Evolutionary conservation across 2,113 vertebrate genomes (phyloP), one percentile per base, ranked within the genome.

Genomic region (Perca schrenkii): DNA sequence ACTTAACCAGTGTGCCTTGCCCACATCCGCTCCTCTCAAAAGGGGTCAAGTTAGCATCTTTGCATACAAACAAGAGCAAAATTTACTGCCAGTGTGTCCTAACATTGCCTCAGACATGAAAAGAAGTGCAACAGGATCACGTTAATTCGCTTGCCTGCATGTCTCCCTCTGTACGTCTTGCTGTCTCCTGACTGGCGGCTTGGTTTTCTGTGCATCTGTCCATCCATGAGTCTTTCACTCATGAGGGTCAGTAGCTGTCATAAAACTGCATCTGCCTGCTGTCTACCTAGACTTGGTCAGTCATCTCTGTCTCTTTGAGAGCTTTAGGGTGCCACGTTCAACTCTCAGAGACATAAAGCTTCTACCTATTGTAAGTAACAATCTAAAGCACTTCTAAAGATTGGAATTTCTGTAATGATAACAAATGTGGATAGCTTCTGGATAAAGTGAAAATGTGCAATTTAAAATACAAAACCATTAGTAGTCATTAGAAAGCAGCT

Each of bases 201-300:
- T 54, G 66, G 57, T 43, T 70, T 63, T 65, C 80, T 61, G 53
- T 84, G 49, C 74, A 74, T 84, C 77, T 58, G 79, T 82, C 56
- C 17, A 1, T 74, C 71, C 69, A 78, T 81, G 74, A 54, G 67
- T 86, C 86, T 86, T 76, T 80, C 62, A 81, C 68, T 65, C 19
- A 22, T 3, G 17, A 63, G 74, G 71, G 84, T 84, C 72, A 79
- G 71, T n/a, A 56, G 34, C 87, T 43, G 74, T 85, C 77, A 56
- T 70, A 77, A 77, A 76, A 62, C 21, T 60, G 64, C 40, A 75
- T 80, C 65, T 87, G 85, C 66, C 66, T 36, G 73, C 54, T 36
- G 60, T 79, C 68, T 75, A 73, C 73, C 73, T 68, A 17, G 49
- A 79, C 74, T 34, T 3, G 6, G 15, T 34, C 80, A 75, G 75